Percentiles rank a stretch among this genome's conserved stretches.
Conservation (phyloP, 2,888 invertebrate species). For the Petrolisthes cinctipes region DNA sequence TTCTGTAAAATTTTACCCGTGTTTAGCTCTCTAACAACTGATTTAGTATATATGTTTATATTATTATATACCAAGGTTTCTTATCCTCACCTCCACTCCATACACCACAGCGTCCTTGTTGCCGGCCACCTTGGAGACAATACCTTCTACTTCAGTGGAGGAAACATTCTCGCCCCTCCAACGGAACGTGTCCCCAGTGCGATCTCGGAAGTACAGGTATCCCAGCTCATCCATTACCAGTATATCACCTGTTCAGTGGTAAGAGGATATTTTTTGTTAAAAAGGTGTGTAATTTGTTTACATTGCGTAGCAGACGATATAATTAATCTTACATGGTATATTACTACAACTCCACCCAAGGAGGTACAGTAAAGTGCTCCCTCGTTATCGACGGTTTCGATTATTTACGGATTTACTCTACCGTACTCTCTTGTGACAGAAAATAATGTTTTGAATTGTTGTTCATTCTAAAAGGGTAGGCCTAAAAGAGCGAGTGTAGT, state of each 20-base stretch:
- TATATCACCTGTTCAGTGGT: conserved; percentile 71
- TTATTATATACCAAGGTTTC: background rate
- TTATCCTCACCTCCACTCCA: conserved; percentile 84
- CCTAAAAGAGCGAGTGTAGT: no score
- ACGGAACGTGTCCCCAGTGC: conserved; percentile 76
- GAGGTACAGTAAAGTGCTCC: no score
- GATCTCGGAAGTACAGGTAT: conserved; percentile 74
- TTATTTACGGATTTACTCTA: no score
- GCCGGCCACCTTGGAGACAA: conserved; percentile 82
- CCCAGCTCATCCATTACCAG: conserved; percentile 74
- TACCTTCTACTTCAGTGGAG: conserved; percentile 95
- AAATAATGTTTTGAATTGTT: no score
- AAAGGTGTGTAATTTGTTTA: no score
- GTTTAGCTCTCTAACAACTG: background rate
- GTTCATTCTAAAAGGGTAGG: no score
- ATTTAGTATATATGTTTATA: background rate
- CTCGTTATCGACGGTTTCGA: no score
- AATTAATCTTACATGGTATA: no score
- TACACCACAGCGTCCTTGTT: conserved; percentile 93
- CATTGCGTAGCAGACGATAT: no score
- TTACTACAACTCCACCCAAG: no score
- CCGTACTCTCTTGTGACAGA: no score
- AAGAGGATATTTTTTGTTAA: background rate
- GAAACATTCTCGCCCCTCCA: conserved; percentile 99
- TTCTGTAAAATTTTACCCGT: no score